Conservation (phyloP, 2,113 vertebrate species). For the Prochilodus magdalenae region DNA sequence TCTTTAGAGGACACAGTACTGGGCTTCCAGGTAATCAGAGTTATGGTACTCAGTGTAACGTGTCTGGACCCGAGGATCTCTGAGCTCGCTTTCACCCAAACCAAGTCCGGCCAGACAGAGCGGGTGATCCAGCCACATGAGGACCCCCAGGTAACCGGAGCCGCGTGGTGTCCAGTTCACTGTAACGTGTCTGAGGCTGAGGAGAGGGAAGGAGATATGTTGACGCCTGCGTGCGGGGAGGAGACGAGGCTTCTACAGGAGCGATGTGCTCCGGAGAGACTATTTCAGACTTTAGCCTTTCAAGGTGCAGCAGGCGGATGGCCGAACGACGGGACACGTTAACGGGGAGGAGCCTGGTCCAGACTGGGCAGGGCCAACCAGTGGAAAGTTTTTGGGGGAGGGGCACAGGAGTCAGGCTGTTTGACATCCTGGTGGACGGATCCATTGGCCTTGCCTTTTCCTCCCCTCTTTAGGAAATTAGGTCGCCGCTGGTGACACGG, state of each 20-base stretch:
- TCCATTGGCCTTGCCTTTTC: slow-evolving; percentile 2
- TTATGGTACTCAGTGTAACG: slow-evolving; percentile 41
- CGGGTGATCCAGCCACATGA: background rate
- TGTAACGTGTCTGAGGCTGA: background rate
- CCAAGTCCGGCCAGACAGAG: slow-evolving; percentile 1
- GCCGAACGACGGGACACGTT: slow-evolving; percentile 39
- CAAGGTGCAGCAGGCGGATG: slow-evolving; percentile 39
- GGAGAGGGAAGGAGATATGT: slow-evolving; percentile 10
- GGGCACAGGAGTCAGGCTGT: background rate
- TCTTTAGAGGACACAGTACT: slow-evolving; percentile 23
- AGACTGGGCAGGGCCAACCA: slow-evolving; percentile 43
- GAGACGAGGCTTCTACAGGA: background rate
- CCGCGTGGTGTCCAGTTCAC: slow-evolving; percentile 28
- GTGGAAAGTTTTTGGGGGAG: slow-evolving; percentile 34
- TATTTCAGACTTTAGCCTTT: slow-evolving; percentile 71
- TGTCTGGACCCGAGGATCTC: slow-evolving; percentile 2
- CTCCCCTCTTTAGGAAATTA: slow-evolving; percentile 37
- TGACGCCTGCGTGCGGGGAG: slow-evolving; percentile 19
- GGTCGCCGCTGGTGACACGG: background rate
- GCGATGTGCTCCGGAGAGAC: slow-evolving; percentile 35
- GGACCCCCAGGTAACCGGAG: slow-evolving; percentile 22
- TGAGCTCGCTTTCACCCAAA: slow-evolving; percentile 22
- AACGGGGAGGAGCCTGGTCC: slow-evolving; percentile 41
- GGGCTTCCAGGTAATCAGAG: slow-evolving; percentile 38
- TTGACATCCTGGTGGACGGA: background rate